A percentile compares a stretch with the other conserved stretches of the same genome.
Conservation (phyloP, 2,888 invertebrate species). For the Biston stratarius region DNA sequence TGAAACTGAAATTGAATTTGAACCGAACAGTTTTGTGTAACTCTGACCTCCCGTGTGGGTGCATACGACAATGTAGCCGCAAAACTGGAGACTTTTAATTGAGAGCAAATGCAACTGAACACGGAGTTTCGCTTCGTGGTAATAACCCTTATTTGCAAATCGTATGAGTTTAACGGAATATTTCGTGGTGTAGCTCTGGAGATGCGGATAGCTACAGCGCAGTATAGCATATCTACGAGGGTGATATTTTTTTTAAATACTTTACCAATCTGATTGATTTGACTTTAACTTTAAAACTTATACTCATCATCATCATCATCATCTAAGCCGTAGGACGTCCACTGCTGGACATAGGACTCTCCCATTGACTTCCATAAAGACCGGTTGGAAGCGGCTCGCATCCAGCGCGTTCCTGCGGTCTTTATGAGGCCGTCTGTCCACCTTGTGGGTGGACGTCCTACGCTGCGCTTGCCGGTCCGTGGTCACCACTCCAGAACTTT, state of each 20-base stretch:
- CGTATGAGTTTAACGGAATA: conserved; percentile 27
- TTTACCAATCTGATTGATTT: too few species aligned
- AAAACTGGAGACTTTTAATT: conserved; percentile 44
- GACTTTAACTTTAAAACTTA: too few species aligned
- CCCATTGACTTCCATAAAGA: too few species aligned
- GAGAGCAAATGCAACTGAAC: conserved; percentile 41
- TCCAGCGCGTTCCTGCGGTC: too few species aligned
- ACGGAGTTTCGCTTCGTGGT: conserved; percentile 37
- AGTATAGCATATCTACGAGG: conserved; percentile 34
- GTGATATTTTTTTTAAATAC: neutral
- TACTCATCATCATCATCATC: too few species aligned
- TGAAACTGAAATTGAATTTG: conserved; percentile 46
- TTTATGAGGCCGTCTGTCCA: too few species aligned
- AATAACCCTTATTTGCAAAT: conserved; percentile 38
- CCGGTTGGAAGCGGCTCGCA: too few species aligned
- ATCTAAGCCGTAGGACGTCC: too few species aligned
- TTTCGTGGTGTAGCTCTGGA: conserved; percentile 18
- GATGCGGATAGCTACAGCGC: conserved; percentile 38
- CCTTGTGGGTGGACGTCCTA: too few species aligned
- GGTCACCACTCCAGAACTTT: too few species aligned
- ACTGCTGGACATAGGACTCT: too few species aligned
- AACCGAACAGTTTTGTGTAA: conserved; percentile 37
- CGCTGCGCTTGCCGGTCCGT: too few species aligned
- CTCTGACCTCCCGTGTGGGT: conserved; percentile 30
- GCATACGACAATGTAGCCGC: conserved; percentile 39